phyloP scores from a whole-genome alignment of 1,140 invertebrate genomes.

The Lasioglossum albipes region DNA sequence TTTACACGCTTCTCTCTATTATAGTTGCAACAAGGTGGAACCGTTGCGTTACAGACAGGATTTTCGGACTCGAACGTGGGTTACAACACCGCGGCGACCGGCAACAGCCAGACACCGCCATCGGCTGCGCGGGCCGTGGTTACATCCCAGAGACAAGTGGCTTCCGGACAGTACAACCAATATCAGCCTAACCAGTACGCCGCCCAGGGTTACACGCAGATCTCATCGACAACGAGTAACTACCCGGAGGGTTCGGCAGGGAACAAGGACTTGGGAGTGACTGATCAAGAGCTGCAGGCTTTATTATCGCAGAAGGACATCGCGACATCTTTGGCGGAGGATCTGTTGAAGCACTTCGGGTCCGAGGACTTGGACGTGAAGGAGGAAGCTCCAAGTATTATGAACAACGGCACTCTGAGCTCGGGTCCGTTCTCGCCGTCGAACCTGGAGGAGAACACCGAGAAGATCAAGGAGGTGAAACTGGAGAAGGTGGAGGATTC shows the following conservation, averaged over 20 bases:
- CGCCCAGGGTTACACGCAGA: constrained; percentile 77
- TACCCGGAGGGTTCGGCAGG: constrained; percentile 73
- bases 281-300: constrained; percentile 87
- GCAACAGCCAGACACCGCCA: constrained; percentile 76
- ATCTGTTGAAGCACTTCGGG: constrained; percentile 90
- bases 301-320: constrained; percentile 87
- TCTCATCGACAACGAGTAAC: constrained; percentile 76
- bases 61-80: constrained; percentile 76
- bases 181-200: constrained; percentile 72
- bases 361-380: constrained; percentile 86
- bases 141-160: constrained; percentile 65
- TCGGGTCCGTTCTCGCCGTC: constrained; percentile 82
- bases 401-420: constrained; percentile 77
- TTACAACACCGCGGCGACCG: constrained; percentile 77
- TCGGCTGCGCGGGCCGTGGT: too few species aligned
- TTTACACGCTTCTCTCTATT: neutral
- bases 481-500: constrained; percentile 69
- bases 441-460: constrained; percentile 72
- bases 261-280: constrained; percentile 79
- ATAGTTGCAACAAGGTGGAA: constrained; percentile 75
- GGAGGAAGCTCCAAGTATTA: constrained; percentile 79
- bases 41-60: constrained; percentile 78
- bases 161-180: constrained; percentile 61
- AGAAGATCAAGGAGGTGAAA: constrained; percentile 72
- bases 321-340: constrained; percentile 90